Evolutionary conservation across 1,140 invertebrate species (phyloP), one percentile per base, ranked within the genome.

Genomic region (Anthonomus grandis): DNA sequence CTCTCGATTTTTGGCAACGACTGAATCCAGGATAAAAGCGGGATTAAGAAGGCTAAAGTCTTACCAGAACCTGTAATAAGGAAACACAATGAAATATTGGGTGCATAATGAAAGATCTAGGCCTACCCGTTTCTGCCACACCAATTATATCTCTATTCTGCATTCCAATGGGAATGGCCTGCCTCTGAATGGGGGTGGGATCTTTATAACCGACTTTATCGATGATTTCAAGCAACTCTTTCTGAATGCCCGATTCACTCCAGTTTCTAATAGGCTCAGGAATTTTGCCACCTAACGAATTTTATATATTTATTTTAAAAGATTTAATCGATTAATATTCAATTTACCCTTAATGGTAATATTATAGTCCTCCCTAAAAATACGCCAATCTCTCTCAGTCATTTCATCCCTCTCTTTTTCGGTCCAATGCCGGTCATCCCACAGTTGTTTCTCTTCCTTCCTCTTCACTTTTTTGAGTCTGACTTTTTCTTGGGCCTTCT

Each of bases 71-170:
- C 93, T n/a, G n/a, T n/a, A n/a, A n/a, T n/a, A n/a, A n/a, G n/a
- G n/a, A n/a, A n/a, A n/a, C n/a, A n/a, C n/a, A n/a, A n/a, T n/a
- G n/a, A n/a, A n/a, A n/a, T n/a, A n/a, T n/a, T n/a, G n/a, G n/a
- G n/a, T n/a, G n/a, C n/a, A n/a, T n/a, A n/a, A n/a, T n/a, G n/a
- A n/a, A n/a, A n/a, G n/a, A n/a, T n/a, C n/a, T n/a, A n/a, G n/a
- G n/a, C n/a, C n/a, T n/a, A n/a, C n/a, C n/a, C 57, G 97, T 99
- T 79, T 99, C 96, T 42, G 97, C 97, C 10, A 99, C 95, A 74
- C 97, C 97, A 70, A 99, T 99, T 65, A 99, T 98, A 72, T 99
- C 97, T 42, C 97, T 81, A 77, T 99, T 99, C 75, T 98, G 87
- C 63, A 99, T 78, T 48, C 97, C 97, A 75, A 99, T 99, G 0